A percentile compares a stretch with the other conserved stretches of the same genome.
Evolutionary conservation across 2,113 vertebrate species (phyloP).

Genomic region (Seriola dumerili): DNA sequence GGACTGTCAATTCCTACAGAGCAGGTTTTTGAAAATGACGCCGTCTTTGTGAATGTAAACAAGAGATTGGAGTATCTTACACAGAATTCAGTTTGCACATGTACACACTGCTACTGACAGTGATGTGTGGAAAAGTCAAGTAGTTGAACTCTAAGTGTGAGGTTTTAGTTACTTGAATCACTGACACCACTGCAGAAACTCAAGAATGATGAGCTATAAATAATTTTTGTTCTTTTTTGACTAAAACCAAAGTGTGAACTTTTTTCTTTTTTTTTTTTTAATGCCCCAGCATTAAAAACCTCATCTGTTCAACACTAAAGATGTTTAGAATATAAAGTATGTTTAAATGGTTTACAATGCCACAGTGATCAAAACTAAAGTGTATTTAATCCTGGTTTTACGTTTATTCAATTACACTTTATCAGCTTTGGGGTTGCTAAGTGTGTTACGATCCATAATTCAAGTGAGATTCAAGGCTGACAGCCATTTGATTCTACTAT

Average conservation of each 20-base stretch:
- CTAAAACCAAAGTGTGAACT: slow-evolving; percentile 32
- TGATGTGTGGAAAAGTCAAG: neutral
- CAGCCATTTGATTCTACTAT: neutral
- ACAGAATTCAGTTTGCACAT: slow-evolving; percentile 8
- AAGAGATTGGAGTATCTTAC: neutral
- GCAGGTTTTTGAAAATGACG: neutral
- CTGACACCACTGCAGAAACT: slow-evolving; percentile 4
- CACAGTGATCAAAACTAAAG: neutral
- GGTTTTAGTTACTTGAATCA: slow-evolving; percentile 13
- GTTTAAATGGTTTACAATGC: neutral
- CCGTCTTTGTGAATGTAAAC: slow-evolving; percentile 8
- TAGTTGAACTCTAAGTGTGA: neutral
- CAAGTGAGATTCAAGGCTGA: neutral
- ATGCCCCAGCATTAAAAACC: neutral
- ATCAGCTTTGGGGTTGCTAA: neutral
- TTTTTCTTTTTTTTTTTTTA: neutral
- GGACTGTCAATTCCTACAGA: neutral
- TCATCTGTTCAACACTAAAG: neutral
- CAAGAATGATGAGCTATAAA: neutral
- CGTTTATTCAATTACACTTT: neutral
- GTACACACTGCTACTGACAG: neutral
- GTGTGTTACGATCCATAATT: neutral
- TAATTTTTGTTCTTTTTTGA: neutral
- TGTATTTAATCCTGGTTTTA: neutral
- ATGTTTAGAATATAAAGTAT: neutral